Evolutionary conservation across 2,797 vertebrate genomes (phyloP).

Genomic region (Gadopsis bispinosus): DNA sequence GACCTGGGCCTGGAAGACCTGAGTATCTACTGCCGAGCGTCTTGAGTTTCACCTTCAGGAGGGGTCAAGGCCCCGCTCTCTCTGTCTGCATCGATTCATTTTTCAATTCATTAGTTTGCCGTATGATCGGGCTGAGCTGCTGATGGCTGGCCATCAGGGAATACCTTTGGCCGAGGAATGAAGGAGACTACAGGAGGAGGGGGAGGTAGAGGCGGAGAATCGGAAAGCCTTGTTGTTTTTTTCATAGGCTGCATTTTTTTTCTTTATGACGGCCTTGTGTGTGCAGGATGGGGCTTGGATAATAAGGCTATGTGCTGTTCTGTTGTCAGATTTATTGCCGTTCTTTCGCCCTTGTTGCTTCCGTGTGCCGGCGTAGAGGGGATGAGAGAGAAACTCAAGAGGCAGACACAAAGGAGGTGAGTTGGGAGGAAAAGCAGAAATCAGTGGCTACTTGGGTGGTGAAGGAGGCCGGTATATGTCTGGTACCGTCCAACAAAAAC

Average conservation of each 20-base stretch:
- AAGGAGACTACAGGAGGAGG: constrained; percentile 77
- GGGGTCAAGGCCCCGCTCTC: constrained; percentile 83
- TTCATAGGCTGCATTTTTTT: constrained; percentile 72
- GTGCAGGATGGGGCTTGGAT: constrained; percentile 73
- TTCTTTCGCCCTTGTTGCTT: constrained; percentile 81
- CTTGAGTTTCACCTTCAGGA: constrained; percentile 86
- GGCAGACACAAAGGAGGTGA: constrained; percentile 75
- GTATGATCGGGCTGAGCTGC: constrained; percentile 86
- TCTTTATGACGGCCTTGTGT: constrained; percentile 77
- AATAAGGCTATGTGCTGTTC: constrained; percentile 84
- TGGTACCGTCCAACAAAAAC: constrained; percentile 68
- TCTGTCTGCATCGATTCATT: constrained; percentile 85
- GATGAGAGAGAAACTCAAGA: constrained; percentile 49
- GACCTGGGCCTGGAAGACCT: constrained; percentile 82
- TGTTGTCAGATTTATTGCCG: constrained; percentile 83
- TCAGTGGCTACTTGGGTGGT: constrained; percentile 70
- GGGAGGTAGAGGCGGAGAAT: constrained; percentile 70
- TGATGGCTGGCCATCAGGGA: constrained; percentile 84
- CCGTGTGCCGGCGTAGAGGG: constrained; percentile 60
- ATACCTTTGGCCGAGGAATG: constrained; percentile 80
- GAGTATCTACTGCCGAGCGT: constrained; percentile 79
- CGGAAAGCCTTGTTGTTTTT: constrained; percentile 73
- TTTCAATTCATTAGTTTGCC: constrained; percentile 88
- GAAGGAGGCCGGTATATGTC: constrained; percentile 60
- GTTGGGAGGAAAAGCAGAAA: constrained; percentile 57